Conservation (phyloP, 2,113 vertebrate genomes). For the Rhipidura dahli region DNA sequence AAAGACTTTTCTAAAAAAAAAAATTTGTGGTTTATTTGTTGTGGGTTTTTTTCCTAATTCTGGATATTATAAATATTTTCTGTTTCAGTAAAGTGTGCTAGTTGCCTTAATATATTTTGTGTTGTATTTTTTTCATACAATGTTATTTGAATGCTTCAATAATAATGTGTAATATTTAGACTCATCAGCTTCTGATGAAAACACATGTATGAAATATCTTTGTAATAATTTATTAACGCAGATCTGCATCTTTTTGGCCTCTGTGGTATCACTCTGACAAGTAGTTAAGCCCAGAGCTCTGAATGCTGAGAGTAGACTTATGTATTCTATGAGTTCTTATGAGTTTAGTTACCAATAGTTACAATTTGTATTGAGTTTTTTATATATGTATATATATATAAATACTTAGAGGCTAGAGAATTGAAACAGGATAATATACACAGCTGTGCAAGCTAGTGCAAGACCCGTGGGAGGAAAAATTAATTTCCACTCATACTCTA, state of each 20-base stretch:
- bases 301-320: conserved; percentile 19
- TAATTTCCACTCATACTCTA: not conserved
- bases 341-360: not conserved
- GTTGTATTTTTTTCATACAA: not conserved
- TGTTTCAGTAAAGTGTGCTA: not conserved
- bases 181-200: conserved; percentile 19
- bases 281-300: not conserved
- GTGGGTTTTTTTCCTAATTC: not conserved
- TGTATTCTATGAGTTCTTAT: not conserved
- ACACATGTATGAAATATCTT: not conserved
- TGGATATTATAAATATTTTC: not conserved
- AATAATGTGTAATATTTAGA: conserved; percentile 23
- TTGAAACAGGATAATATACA: not conserved
- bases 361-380: not conserved
- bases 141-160: not conserved
- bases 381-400: not conserved
- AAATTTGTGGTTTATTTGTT: not conserved
- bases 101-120: conserved; percentile 38
- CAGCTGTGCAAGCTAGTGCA: not conserved
- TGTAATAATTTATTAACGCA: conserved; percentile 68
- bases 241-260: conserved; percentile 13
- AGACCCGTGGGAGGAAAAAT: not conserved
- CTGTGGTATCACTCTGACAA: not conserved
- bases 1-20: not conserved
- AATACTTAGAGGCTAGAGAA: not conserved